These are phyloP conservation scores for Spea bombifrons DNA, from an alignment of 2,113 vertebrate genomes.

Conservation along the genomic window DNA sequence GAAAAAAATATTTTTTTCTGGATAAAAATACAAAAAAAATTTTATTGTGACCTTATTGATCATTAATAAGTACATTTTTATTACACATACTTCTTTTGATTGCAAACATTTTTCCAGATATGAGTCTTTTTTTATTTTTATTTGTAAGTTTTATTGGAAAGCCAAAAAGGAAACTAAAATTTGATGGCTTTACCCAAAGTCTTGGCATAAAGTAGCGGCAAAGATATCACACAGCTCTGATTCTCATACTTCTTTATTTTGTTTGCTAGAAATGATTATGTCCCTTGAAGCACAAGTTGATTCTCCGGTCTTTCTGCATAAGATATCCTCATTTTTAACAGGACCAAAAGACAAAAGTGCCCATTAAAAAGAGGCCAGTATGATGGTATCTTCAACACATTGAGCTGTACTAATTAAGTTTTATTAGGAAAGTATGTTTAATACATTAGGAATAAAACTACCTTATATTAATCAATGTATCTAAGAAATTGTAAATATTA, in stretches of 20 bases:
- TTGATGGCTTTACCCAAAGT: not conserved
- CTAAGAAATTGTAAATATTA: not conserved
- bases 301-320: not conserved
- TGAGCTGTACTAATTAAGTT: not conserved
- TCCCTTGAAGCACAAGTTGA: constrained; percentile 9
- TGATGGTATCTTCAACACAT: not conserved
- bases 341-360: not conserved
- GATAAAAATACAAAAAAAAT: no score
- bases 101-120: no score
- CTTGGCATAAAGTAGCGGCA: not conserved
- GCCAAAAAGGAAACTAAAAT: no score
- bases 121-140: no score
- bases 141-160: no score
- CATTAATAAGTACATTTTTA: no score
- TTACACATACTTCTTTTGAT: no score
- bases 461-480: not conserved
- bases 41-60: no score
- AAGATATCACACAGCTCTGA: not conserved
- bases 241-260: not conserved
- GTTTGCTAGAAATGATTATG: not conserved
- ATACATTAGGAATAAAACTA: not conserved
- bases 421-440: not conserved
- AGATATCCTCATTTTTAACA: not conserved
- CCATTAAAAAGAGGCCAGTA: not conserved
- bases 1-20: no score